Evolutionary conservation across 1,140 invertebrate genomes (phyloP), one percentile per base, ranked within the genome.

Genomic region (Microplitis demolitor): DNA sequence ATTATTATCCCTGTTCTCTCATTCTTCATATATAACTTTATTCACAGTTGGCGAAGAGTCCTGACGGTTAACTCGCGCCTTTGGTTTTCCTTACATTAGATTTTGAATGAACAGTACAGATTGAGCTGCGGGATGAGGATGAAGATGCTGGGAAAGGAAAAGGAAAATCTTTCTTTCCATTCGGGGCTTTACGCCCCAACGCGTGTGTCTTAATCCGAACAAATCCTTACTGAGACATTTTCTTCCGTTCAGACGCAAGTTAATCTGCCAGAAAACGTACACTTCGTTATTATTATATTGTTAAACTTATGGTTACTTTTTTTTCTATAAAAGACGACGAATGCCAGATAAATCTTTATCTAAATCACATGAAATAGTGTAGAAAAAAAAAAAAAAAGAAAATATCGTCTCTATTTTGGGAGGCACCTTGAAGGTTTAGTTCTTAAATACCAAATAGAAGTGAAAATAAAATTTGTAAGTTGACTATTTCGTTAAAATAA

Each of bases 171-270:
- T 54, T 54, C 8, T 31, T 54, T 13, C 50, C 14, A 54, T 34
- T 50, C 39, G 39, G 51, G 50, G 66, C 45, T 67, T 67, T 67
- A 50, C 66, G 33, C 66, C 66, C 53, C 66, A 68, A 68, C 66
- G 66, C 63, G 70, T 72, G 61, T 66, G 24, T 66, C 70, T 72
- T 72, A 72, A 72, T 72, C 70, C 62, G 14, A 34, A 33, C 45
- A 72, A 72, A 72, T 66, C 70, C 62, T 14, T 4, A 45, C n/a
- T 5, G 16, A 66, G 63, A 66, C 63, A 58, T 58, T 54, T 68
- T n/a, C 54, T n/a, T 6, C 54, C 64, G 50, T 37, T 66, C 62
- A 31, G 56, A 72, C 45, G 62, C n/a, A 72, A 72, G 63, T 72
- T 72, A 72, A 72, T 72, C 70, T 13, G 9, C 39, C 39, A 45